These are phyloP conservation scores for Babylonia areolata DNA, from an alignment of 1,140 invertebrate species.

Conservation along the genomic window DNA sequence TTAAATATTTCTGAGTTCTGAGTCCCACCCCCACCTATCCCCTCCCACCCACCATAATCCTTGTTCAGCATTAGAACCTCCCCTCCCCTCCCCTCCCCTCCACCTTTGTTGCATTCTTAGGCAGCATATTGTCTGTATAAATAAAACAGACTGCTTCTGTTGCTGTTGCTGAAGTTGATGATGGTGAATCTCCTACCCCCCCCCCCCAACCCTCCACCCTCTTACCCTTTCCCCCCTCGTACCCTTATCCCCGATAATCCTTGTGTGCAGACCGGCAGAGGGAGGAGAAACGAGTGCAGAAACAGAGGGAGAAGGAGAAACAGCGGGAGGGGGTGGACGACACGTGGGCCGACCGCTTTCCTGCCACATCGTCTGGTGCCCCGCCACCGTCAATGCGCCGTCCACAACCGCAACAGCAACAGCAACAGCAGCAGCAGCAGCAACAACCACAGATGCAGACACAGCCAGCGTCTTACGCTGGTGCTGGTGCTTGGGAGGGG, in stretches of 20 bases:
- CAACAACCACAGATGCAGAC: slow-evolving; percentile 3
- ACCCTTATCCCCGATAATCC: no score
- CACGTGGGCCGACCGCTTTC: slow-evolving; percentile 54
- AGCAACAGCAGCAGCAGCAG: slow-evolving; percentile 18
- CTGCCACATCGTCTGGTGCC: background rate
- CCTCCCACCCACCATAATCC: no score
- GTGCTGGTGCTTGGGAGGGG: background rate
- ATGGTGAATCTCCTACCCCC: no score
- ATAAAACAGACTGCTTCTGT: background rate
- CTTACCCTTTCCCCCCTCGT: no score
- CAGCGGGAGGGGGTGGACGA: slow-evolving; percentile 43
- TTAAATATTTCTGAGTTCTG: no score
- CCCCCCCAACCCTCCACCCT: no score
- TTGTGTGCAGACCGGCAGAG: slow-evolving; percentile 56
- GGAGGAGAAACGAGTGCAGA: slow-evolving; percentile 60
- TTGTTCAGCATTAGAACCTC: no score
- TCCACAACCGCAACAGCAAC: background rate
- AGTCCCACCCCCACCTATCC: no score
- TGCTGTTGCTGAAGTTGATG: no score
- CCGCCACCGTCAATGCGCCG: background rate
- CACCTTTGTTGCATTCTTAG: no score
- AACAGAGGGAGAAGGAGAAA: slow-evolving; percentile 46
- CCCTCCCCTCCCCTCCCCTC: no score
- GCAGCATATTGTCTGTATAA: no score
- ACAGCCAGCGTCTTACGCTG: background rate